Percentiles rank a stretch among this genome's conserved stretches.
Evolutionary conservation across 2,797 vertebrate species (phyloP).

Genomic region (Thalassophryne amazonica): DNA sequence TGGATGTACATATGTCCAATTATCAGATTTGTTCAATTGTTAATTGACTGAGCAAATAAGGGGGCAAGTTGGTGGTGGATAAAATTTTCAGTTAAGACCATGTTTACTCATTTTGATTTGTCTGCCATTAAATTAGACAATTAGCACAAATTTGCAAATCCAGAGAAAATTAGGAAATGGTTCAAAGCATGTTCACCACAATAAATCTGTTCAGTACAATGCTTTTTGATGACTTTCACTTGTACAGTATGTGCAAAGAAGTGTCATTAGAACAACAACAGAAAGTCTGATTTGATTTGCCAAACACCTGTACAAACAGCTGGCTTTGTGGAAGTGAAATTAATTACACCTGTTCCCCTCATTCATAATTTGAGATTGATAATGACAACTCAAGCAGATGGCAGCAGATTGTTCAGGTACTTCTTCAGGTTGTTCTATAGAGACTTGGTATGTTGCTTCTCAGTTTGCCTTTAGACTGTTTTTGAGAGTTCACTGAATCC

Average conservation of each 20-base stretch:
- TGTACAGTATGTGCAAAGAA: neutral
- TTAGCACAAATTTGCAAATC: too few species aligned
- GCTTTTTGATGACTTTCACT: slow-evolving; percentile 6
- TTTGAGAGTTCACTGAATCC: slow-evolving; percentile 18
- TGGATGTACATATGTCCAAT: too few species aligned
- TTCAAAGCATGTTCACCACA: too few species aligned
- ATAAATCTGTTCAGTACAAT: too few species aligned
- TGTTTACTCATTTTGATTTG: too few species aligned
- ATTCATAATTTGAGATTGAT: slow-evolving; percentile 19
- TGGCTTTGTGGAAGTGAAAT: slow-evolving; percentile 23
- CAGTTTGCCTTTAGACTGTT: slow-evolving; percentile 30
- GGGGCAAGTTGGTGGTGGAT: too few species aligned
- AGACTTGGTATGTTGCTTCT: slow-evolving; percentile 25
- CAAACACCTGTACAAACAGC: slow-evolving; percentile 27
- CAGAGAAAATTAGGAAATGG: too few species aligned
- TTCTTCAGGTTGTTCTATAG: neutral
- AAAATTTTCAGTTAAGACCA: too few species aligned
- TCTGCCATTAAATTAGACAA: too few species aligned
- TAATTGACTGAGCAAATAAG: too few species aligned
- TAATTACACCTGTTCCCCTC: slow-evolving; percentile 37
- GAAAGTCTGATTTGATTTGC: slow-evolving; percentile 14
- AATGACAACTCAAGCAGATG: slow-evolving; percentile 17
- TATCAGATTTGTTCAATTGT: too few species aligned
- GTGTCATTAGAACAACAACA: neutral
- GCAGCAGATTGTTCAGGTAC: neutral